Conservation (phyloP, 2,888 invertebrate genomes). For the Synanthedon myopaeformis region DNA sequence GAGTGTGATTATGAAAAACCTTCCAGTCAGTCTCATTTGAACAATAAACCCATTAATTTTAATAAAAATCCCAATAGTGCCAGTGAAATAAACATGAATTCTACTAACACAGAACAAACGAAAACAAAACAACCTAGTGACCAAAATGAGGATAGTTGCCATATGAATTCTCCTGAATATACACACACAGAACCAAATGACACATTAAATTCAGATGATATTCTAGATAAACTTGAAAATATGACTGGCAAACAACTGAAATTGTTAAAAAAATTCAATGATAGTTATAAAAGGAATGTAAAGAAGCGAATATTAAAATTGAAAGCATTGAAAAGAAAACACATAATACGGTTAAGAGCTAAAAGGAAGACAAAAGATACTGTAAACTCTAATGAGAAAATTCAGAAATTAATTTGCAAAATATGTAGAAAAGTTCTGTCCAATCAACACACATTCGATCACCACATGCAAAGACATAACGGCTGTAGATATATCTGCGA, state of each 20-base stretch:
- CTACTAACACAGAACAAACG: background rate
- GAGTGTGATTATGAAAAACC: background rate
- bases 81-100: background rate
- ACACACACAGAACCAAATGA: background rate
- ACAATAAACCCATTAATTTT: background rate
- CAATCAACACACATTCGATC: slow-evolving; percentile 30
- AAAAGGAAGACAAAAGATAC: background rate
- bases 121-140: background rate
- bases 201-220: background rate
- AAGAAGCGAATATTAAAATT: background rate
- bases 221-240: background rate
- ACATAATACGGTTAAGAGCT: background rate
- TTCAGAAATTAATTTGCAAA: slow-evolving; percentile 21
- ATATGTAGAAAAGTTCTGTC: slow-evolving; percentile 39
- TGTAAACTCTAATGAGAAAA: background rate
- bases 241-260: background rate
- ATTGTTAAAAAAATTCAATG: background rate
- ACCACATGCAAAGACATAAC: slow-evolving; percentile 50
- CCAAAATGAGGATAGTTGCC: background rate
- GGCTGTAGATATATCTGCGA: slow-evolving; percentile 48
- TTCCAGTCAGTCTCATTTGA: background rate
- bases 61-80: background rate
- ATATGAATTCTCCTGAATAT: background rate
- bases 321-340: background rate
- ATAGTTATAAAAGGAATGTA: background rate